phyloP scores from a whole-genome alignment of 2,113 vertebrate genomes.

The Athene noctua region DNA sequence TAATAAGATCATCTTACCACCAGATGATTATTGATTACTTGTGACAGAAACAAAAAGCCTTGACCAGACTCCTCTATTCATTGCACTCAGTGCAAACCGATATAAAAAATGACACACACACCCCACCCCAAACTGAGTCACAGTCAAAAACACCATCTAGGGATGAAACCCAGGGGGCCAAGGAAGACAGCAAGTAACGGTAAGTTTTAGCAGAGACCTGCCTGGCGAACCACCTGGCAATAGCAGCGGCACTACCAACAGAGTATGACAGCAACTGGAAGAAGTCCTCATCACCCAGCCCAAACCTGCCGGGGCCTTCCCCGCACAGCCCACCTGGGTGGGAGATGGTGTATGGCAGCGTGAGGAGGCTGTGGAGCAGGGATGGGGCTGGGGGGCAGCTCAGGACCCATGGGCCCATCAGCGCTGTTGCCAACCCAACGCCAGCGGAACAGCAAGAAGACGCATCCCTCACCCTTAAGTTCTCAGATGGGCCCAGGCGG shows the following conservation, averaged over 20 bases:
- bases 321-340: accelerated
- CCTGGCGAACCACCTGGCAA: neutral
- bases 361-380: neutral
- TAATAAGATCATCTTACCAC: slow-evolving; percentile 54
- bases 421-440: neutral
- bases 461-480: neutral
- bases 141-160: neutral
- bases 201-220: neutral
- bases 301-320: neutral
- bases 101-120: neutral
- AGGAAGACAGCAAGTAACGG: neutral
- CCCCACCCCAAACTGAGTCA: neutral
- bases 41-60: slow-evolving; percentile 51
- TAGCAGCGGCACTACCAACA: neutral
- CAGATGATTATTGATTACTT: slow-evolving; percentile 55
- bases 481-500: neutral
- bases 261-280: accelerated
- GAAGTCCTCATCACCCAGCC: neutral
- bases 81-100: neutral
- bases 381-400: neutral
- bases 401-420: neutral
- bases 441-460: neutral
- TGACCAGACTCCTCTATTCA: slow-evolving; percentile 29
- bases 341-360: accelerated
- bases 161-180: neutral